Evolutionary conservation across 37 sponge, comb jelly and placozoan genomes (phyloP), one percentile per base, ranked within the genome.

Genomic region (Theonella swinhoei): DNA sequence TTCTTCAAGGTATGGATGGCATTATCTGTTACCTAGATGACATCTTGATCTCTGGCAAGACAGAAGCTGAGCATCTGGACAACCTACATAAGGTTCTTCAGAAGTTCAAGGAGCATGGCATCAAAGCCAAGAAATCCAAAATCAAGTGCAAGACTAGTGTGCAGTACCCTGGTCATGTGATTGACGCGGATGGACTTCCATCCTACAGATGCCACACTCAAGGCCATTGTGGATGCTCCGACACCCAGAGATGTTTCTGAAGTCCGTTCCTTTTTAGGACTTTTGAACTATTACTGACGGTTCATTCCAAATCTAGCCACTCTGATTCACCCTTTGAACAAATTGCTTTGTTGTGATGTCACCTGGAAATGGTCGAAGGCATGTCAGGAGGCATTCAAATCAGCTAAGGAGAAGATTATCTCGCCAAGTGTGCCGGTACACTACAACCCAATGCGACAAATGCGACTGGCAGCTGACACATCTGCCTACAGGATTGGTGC

Each of bases 231-330:
- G 32, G n/a, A 69, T 2, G 80, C 80, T 2, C 86, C 79, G 26
- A 62, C 32, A 25, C 89, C 83, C 1, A 66, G 38, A 0, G 66
- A 76, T 40, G 64, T 77, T 14, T 64, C 39, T 36, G 66, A 82
- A 76, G 31, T 88, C 2, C 54, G 83, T 22, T 81, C 82, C 34
- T 87, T 80, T 42, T 36, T 87, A 37, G 88, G 88, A 9, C 68
- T 87, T 33, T 4, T 74, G 1, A 79, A 78, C 11, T 74, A 87
- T 64, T 81, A 88, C 38, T 32, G 70, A 5, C 62, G 38, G 39
- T 88, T 83, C 42, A 42, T 87, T n/a, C 82, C 78, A 19, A 69
- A 85, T 54, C 42, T 77, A 20, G 36, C 88, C 35, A 64, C 75
- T 26, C 28, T 87, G 5, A 17, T 72, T 19, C 30, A 35, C 33